Evolutionary conservation across 2,113 vertebrate species (phyloP).

Genomic region (Jaculus jaculus): DNA sequence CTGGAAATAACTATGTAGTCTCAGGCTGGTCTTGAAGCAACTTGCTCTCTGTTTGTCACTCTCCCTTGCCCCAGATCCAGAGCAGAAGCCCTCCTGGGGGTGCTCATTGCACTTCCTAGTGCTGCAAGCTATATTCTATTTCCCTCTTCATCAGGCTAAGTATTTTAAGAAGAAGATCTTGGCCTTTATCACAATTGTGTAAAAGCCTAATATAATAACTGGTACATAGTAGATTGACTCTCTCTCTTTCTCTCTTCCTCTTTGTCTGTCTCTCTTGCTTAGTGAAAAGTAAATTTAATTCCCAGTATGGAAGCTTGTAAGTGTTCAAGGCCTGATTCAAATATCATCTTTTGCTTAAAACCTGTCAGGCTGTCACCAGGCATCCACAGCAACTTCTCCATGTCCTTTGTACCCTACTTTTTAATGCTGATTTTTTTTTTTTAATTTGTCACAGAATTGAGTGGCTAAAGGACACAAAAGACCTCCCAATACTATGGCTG

Average conservation of each 20-base stretch:
- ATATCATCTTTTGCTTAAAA: not conserved
- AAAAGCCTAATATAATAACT: not conserved
- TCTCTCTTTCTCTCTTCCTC: too few species aligned
- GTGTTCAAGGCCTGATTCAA: not conserved
- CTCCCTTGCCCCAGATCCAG: not conserved
- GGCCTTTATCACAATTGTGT: not conserved
- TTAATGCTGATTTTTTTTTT: not conserved
- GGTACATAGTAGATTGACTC: not conserved
- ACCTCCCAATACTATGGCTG: not conserved
- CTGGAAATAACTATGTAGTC: too few species aligned
- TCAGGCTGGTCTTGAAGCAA: too few species aligned
- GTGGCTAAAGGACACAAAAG: not conserved
- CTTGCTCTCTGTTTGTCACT: not conserved
- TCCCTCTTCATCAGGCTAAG: not conserved
- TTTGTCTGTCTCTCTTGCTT: too few species aligned
- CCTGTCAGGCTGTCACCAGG: not conserved
- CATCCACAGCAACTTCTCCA: not conserved
- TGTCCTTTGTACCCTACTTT: not conserved
- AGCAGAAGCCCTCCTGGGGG: not conserved
- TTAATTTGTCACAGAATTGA: not conserved
- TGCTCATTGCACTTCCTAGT: not conserved
- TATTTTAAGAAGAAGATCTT: not conserved
- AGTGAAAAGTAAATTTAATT: not conserved
- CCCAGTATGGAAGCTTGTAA: not conserved
- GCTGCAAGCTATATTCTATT: not conserved